Percentiles rank a stretch among this genome's conserved stretches.
Evolutionary conservation across 1,140 invertebrate genomes (phyloP).

Genomic region (Heliconius congener): DNA sequence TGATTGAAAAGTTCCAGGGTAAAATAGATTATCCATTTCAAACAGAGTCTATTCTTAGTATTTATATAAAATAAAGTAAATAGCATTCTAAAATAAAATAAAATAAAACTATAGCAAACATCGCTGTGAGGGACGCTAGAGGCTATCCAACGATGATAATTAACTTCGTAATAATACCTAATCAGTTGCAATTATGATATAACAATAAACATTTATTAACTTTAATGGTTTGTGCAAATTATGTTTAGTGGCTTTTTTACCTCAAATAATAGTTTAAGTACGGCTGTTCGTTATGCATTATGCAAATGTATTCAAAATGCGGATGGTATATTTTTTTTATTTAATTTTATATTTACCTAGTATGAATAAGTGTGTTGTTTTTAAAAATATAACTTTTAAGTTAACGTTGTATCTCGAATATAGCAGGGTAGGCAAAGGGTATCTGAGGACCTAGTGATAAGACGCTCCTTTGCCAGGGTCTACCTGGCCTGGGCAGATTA

Average conservation of each 20-base stretch:
- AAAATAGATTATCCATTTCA: background rate
- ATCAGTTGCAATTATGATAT: slow-evolving; percentile 12
- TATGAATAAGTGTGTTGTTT: too few species aligned
- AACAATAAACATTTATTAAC: slow-evolving; percentile 14
- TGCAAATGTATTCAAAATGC: background rate
- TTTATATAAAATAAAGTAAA: slow-evolving; percentile 12
- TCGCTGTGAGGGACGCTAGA: background rate
- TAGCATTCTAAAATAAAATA: background rate
- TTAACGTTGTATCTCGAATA: too few species aligned
- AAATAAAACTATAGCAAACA: slow-evolving; percentile 10
- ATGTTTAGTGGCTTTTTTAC: slow-evolving; percentile 1
- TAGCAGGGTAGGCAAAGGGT: too few species aligned
- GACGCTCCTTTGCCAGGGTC: too few species aligned
- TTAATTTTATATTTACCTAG: background rate
- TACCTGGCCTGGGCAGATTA: too few species aligned
- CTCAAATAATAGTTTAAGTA: slow-evolving; percentile 8
- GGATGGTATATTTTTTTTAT: background rate
- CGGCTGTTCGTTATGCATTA: background rate
- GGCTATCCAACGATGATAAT: background rate
- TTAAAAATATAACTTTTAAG: too few species aligned
- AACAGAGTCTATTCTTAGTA: background rate
- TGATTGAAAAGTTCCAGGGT: background rate
- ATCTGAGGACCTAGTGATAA: too few species aligned
- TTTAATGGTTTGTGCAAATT: slow-evolving; percentile 6
- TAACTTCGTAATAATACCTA: slow-evolving; percentile 8